A percentile compares a stretch with the other conserved stretches of the same genome.
Evolutionary conservation across 2,113 vertebrate species (phyloP).

Genomic region (Nesoenas mayeri): DNA sequence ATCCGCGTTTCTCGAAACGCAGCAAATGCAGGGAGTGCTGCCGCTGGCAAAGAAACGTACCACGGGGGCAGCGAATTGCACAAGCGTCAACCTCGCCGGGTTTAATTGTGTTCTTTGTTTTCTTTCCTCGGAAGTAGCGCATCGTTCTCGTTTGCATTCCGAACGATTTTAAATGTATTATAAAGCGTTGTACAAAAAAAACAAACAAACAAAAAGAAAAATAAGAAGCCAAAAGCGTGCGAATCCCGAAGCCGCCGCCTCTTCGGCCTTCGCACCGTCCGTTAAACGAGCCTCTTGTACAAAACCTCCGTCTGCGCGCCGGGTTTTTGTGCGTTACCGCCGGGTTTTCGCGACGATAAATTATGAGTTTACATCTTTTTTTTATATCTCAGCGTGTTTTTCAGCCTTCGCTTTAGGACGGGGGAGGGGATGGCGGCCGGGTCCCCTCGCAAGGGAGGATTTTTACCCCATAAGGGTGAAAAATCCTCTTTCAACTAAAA

Average conservation of each 20-base stretch:
- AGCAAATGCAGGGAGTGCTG: slow-evolving; percentile 87
- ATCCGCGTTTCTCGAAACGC: slow-evolving; percentile 79
- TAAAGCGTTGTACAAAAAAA: slow-evolving; percentile 60
- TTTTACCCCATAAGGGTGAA: slow-evolving; percentile 24
- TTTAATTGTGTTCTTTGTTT: not conserved
- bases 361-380: slow-evolving; percentile 67
- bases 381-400: slow-evolving; percentile 67
- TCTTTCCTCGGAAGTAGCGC: slow-evolving; percentile 74
- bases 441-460: not conserved
- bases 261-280: slow-evolving; percentile 64
- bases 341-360: slow-evolving; percentile 65
- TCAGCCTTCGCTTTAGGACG: slow-evolving; percentile 71
- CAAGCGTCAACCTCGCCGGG: slow-evolving; percentile 78
- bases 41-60: slow-evolving; percentile 72
- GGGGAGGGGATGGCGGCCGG: not conserved
- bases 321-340: slow-evolving; percentile 6
- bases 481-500: slow-evolving; percentile 59
- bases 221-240: slow-evolving; percentile 65
- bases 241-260: slow-evolving; percentile 57
- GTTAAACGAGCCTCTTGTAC: slow-evolving; percentile 57
- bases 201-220: not conserved
- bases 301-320: slow-evolving; percentile 34
- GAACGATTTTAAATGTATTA: slow-evolving; percentile 71
- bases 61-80: slow-evolving; percentile 88
- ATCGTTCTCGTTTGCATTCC: slow-evolving; percentile 84